Evolutionary conservation across 2,888 invertebrate species (phyloP).

Genomic region (Lacanobia wlatinum): DNA sequence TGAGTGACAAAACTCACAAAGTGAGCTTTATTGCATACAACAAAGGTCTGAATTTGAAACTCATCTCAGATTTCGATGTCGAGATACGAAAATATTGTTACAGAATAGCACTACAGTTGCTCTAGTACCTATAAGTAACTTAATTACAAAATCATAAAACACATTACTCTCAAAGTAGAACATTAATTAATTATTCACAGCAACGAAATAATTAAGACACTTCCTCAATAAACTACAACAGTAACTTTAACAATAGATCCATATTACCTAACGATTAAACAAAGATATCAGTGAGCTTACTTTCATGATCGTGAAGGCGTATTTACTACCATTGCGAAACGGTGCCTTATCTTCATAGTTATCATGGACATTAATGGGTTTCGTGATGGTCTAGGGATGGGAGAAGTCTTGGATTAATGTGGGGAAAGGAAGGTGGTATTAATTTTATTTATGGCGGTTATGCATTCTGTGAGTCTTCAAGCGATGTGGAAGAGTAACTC

Average conservation of each 20-base stretch:
- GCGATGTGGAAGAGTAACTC: not conserved
- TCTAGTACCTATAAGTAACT: no score
- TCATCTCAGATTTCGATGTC: no score
- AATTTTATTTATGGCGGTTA: not conserved
- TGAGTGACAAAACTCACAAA: no score
- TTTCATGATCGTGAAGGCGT: conserved; percentile 40
- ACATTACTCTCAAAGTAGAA: no score
- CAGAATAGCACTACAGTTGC: no score
- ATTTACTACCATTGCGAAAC: conserved; percentile 54
- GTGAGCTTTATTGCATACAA: no score
- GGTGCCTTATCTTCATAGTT: conserved; percentile 46
- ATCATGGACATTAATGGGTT: conserved; percentile 33
- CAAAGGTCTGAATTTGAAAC: no score
- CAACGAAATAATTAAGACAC: conserved; percentile 1
- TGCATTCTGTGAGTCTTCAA: not conserved
- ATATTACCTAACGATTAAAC: conserved; percentile 41
- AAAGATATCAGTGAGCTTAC: conserved; percentile 46
- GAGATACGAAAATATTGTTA: no score
- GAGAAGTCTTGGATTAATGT: not conserved
- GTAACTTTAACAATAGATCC: not conserved
- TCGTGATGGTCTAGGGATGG: conserved; percentile 42
- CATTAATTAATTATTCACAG: not conserved
- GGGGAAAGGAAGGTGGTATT: not conserved
- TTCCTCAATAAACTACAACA: conserved; percentile 22
- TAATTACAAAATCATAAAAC: no score